Percentiles rank a stretch among this genome's conserved stretches.
Evolutionary conservation across 2,888 invertebrate genomes (phyloP).

Genomic region (Neoitamus cyanurus): DNA sequence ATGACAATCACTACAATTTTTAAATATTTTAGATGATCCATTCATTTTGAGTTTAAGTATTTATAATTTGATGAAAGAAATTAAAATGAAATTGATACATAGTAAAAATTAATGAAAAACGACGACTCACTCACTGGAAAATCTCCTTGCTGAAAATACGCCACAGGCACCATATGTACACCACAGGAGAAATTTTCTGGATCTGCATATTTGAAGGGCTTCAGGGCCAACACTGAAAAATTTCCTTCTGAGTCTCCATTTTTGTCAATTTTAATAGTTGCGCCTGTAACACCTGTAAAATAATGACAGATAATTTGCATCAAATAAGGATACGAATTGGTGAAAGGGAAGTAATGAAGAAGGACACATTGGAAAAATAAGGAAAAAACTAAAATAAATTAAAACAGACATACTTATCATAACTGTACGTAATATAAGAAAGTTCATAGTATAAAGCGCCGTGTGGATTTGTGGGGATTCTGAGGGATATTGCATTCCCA

Average conservation of each 20-base stretch:
- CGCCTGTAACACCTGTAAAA: constrained; percentile 88
- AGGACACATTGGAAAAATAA: background rate
- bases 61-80: background rate
- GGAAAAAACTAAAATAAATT: background rate
- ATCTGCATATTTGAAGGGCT: constrained; percentile 67
- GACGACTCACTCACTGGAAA: constrained; percentile 81
- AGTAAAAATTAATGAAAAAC: constrained; percentile 58
- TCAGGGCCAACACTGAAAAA: constrained; percentile 91
- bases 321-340: background rate
- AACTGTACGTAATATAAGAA: background rate
- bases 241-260: constrained; percentile 97
- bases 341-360: background rate
- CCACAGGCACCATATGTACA: constrained; percentile 86
- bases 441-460: background rate
- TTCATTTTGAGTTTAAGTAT: too few relatives aligned
- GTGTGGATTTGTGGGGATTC: background rate
- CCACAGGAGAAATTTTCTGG: constrained; percentile 74
- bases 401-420: background rate
- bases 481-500: background rate
- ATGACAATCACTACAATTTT: too few relatives aligned
- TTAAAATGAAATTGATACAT: background rate
- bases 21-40: background rate
- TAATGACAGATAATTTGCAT: background rate
- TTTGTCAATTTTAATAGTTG: constrained; percentile 89
- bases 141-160: constrained; percentile 81